phyloP scores from a whole-genome alignment of 2,113 vertebrate species.

The Oncorhynchus masou region DNA sequence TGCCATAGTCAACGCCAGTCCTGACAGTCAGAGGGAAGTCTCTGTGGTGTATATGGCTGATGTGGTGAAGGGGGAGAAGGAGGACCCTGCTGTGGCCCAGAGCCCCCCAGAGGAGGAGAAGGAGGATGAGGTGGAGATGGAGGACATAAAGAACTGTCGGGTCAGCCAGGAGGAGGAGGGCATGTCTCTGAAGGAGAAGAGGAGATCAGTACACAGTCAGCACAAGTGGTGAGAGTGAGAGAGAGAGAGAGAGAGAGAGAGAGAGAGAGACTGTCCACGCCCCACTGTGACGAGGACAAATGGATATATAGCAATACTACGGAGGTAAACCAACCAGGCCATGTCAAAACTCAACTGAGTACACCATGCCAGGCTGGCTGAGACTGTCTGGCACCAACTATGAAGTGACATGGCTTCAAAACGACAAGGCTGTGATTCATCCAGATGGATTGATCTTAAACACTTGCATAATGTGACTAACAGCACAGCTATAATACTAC shows the following conservation, averaged over 20 bases:
- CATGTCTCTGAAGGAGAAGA: constrained; percentile 20
- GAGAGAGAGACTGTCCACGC: not conserved
- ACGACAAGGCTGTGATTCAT: not conserved
- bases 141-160: constrained; percentile 60
- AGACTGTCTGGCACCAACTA: not conserved
- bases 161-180: constrained; percentile 39
- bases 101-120: constrained; percentile 37
- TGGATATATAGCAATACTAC: not conserved
- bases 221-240: constrained; percentile 17
- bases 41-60: constrained; percentile 38
- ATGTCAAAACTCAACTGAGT: too few species aligned
- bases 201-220: constrained; percentile 22
- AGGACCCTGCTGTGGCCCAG: not conserved
- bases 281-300: not conserved
- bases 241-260: too few species aligned
- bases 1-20: constrained; percentile 42
- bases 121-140: constrained; percentile 63
- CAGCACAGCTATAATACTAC: not conserved
- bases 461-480: not conserved
- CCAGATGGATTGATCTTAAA: constrained; percentile 1
- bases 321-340: not conserved
- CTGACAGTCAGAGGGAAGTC: constrained; percentile 56
- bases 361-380: too few species aligned
- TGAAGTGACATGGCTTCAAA: not conserved
- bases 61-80: constrained; percentile 3